phyloP scores from a whole-genome alignment of 2,113 vertebrate species.

The Tetrao urogallus region DNA sequence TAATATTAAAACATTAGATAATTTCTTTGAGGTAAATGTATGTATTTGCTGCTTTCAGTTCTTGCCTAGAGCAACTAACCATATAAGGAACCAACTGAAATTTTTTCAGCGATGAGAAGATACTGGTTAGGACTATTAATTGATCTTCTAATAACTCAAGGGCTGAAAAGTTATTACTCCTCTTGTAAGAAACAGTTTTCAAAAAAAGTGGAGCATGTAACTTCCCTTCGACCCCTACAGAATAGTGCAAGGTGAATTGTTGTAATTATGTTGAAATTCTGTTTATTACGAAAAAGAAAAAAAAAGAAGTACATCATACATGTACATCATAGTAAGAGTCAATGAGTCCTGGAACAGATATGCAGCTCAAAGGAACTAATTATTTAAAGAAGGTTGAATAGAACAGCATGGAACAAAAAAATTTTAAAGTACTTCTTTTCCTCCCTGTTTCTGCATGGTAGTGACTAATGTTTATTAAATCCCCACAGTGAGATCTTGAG shows the following conservation, averaged over 20 bases:
- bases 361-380: conserved; percentile 62
- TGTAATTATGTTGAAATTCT: too few species aligned
- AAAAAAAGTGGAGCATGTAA: not conserved
- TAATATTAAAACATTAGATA: not conserved
- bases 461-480: conserved; percentile 79
- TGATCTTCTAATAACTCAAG: not conserved
- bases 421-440: conserved; percentile 70
- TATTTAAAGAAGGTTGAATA: conserved; percentile 73
- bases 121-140: not conserved
- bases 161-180: not conserved
- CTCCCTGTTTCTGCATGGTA: conserved; percentile 49
- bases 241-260: not conserved
- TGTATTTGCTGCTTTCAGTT: not conserved
- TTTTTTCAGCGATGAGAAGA: not conserved
- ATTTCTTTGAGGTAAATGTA: not conserved
- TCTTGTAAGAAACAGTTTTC: not conserved
- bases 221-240: not conserved
- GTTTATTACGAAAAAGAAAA: not conserved
- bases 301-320: not conserved
- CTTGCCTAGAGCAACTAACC: not conserved
- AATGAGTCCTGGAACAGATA: not conserved
- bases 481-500: conserved; percentile 70
- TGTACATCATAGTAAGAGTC: not conserved
- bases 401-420: conserved; percentile 68
- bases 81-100: not conserved